A percentile compares a stretch with the other conserved stretches of the same genome.
phyloP scores from a whole-genome alignment of 1,140 invertebrate species.

The Calycopis cecrops region DNA sequence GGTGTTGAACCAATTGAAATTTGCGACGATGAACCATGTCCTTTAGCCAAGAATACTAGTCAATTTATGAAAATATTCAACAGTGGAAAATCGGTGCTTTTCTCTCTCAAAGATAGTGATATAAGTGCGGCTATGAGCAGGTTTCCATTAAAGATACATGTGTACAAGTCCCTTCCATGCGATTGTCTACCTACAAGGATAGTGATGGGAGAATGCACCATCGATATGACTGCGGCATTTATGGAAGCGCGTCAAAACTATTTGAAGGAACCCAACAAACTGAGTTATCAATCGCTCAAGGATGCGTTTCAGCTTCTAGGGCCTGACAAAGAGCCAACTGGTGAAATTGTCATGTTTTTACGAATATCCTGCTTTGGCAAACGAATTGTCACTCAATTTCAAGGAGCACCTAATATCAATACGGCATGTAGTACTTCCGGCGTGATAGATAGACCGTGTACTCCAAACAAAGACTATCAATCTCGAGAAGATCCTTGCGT shows the following conservation, averaged over 20 bases:
- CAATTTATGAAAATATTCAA: constrained; percentile 65
- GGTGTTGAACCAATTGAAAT: constrained; percentile 72
- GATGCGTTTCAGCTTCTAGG: constrained; percentile 75
- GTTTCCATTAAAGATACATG: constrained; percentile 50
- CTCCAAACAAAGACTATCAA: constrained; percentile 45
- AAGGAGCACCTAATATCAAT: constrained; percentile 48
- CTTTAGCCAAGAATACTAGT: constrained; percentile 45
- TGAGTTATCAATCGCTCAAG: constrained; percentile 73
- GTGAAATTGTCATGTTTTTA: constrained; percentile 74
- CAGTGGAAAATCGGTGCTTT: constrained; percentile 75
- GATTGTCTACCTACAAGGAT: constrained; percentile 61
- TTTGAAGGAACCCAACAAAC: constrained; percentile 45
- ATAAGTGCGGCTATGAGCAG: constrained; percentile 59
- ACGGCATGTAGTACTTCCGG: constrained; percentile 26
- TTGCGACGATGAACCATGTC: constrained; percentile 73
- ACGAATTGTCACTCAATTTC: constrained; percentile 80
- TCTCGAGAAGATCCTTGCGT: constrained; percentile 49
- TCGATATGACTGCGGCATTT: constrained; percentile 69
- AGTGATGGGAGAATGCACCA: constrained; percentile 53
- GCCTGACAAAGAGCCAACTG: constrained; percentile 61
- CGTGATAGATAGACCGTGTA: constrained; percentile 51
- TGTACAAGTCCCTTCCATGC: constrained; percentile 56
- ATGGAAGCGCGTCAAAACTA: constrained; percentile 58
- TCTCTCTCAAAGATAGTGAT: constrained; percentile 69
- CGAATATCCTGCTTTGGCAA: constrained; percentile 80